Base-by-base conservation (phyloP, 2,888 invertebrate species). In the Thymelicus sylvestris region DNA sequence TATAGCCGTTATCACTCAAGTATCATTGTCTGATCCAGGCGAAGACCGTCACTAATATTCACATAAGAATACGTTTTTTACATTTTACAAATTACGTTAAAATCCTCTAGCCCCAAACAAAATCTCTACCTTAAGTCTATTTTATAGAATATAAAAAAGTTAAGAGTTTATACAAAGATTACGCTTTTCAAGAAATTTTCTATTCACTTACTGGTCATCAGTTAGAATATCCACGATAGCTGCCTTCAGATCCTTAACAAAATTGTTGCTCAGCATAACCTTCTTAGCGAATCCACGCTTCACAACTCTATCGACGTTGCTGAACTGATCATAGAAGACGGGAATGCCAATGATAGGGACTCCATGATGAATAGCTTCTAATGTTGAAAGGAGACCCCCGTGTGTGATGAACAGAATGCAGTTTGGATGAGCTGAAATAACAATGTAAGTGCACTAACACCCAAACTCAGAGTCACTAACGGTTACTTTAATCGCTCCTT, bases 261-360 rank as follows among this genome's bases (percentile, higher is more conserved):
- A 64, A 19, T 47, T 48, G 0, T 19, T 12, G 31, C 13, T 19
- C 19, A 69, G 12, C 2, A 38, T 12, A 10, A 69, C 69, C 19
- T 69, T 69, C 39, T 69, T 64, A 6, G 63, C 69, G 41, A 69
- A 69, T 5, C 63, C 68, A 6, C 63, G 55, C 12, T 38, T 13
- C 5, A 68, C 68, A 2, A 57, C 63, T 47, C 63, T 63, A 2
- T 68, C 63, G 0, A 68, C 57, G 47, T 68, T 68, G 7, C 63
- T 47, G 15, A 68, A 68, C 41, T 68, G 68, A 15, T 68, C 68
- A 24, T 57, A 68, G 63, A 68, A 68, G 7, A 68, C 47, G 5
- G 68, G 68, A 13, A 68, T 68, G 10, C 68, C 68, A n/a, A 68
- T 68, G 7, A 68, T 68, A 7, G 68, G 68, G 0, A 63, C 47